phyloP scores from a whole-genome alignment of 2,888 invertebrate species.

The Hetaerina titia region DNA sequence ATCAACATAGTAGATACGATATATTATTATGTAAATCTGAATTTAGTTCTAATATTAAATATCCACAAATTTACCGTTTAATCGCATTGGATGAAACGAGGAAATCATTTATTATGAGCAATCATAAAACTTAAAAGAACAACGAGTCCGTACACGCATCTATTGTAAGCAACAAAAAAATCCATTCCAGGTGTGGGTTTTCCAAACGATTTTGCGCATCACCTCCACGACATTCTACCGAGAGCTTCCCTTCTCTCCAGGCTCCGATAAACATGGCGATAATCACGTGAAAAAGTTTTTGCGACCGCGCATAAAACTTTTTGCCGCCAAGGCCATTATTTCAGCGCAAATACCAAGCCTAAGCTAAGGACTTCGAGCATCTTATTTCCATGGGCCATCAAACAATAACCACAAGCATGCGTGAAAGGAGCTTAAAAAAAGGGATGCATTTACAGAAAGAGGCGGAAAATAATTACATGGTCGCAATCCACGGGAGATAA shows the following conservation, averaged over 20 bases:
- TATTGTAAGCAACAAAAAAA: neutral
- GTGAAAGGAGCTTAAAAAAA: neutral
- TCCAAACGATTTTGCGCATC: neutral
- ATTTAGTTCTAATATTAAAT: too few species aligned
- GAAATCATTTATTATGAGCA: too few species aligned
- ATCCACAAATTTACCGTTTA: too few species aligned
- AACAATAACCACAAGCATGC: conserved; percentile 13
- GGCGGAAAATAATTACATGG: conserved; percentile 44
- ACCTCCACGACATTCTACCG: neutral
- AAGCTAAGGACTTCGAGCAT: neutral
- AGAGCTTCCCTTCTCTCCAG: neutral
- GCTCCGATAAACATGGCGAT: conserved; percentile 22
- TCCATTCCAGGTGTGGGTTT: neutral
- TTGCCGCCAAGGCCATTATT: conserved; percentile 26
- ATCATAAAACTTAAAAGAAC: neutral
- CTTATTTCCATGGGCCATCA: conserved; percentile 24
- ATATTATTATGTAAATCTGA: too few species aligned
- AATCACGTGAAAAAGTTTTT: conserved; percentile 27
- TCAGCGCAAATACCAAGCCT: neutral
- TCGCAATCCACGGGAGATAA: conserved; percentile 44
- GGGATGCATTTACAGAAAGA: neutral
- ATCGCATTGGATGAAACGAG: too few species aligned
- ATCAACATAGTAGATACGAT: too few species aligned
- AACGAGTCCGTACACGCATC: neutral
- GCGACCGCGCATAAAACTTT: conserved; percentile 16